Evolutionary conservation across 2,113 vertebrate species (phyloP), one percentile per base, ranked within the genome.

Genomic region (Oryzias curvinotus): DNA sequence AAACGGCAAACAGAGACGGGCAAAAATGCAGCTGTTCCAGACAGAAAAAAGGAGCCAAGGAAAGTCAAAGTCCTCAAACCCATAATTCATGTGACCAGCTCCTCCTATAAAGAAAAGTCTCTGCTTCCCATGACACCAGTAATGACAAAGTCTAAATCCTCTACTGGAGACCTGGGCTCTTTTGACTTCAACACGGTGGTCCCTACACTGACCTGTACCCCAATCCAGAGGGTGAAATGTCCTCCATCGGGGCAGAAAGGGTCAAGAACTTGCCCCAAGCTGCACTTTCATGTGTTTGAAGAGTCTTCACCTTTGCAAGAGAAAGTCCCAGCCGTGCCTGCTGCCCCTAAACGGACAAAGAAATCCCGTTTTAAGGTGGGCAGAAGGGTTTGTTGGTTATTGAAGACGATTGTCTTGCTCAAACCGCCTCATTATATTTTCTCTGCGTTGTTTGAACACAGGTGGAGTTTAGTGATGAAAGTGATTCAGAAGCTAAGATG

Each of bases 391-490:
- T 1, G 10, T 45, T 45, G 48, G 25, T 42, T 57, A 10, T 28
- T 59, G 12, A 30, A 30, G 21, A 23, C 3, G 21, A 23, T 23
- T 36, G 8, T 36, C 36, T 36, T 10, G 36, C 10, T 36, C 36
- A 36, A 36, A 10, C 30, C 10, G 8, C 10, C 36, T 12, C 36
- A 12, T 36, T 10, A 10, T 13, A 12, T 36, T 36, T 10, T 36
- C n/a, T 48, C 19, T 25, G 19, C 21, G 12, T 23, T 45, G 14
- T 48, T 14, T 15, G 52, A 44, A 52, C 21, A 12, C 67, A 97
- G 95, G 90, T 96, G 68, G 90, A 80, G 0, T 98, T 97, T 71
- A 96, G 94, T 0, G 95, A 97, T 25, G 94, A 96, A 81, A 96
- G 96, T 4, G 95, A 96, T 36, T 0, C 65, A 0, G 96, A 98